Evolutionary conservation across 2,888 invertebrate species (phyloP).

Genomic region (Acanthosepion esculentum): DNA sequence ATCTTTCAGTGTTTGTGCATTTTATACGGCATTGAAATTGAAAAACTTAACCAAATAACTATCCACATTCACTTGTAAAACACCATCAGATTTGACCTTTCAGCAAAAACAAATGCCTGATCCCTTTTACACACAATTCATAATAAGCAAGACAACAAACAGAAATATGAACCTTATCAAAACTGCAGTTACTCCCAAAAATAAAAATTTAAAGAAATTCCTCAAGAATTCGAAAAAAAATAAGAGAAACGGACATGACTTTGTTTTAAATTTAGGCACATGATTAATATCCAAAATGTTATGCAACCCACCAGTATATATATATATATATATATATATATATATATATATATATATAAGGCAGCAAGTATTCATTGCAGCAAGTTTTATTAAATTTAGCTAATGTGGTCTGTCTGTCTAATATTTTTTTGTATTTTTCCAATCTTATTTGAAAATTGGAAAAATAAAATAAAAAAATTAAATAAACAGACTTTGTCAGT

Average conservation of each 20-base stretch:
- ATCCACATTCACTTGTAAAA: neutral
- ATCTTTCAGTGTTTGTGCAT: neutral
- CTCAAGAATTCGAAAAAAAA: neutral
- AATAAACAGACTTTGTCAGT: no score
- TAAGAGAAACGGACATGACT: neutral
- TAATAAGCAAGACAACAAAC: neutral
- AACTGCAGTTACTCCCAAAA: neutral
- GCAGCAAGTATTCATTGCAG: no score
- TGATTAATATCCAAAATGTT: no score
- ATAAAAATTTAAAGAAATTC: neutral
- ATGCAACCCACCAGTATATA: no score
- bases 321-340: no score
- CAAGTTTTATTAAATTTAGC: no score
- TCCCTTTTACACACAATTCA: neutral
- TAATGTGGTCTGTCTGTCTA: no score
- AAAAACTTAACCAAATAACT: neutral
- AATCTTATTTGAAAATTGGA: no score
- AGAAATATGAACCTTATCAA: constrained; percentile 11
- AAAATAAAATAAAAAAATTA: no score
- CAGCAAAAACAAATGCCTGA: neutral
- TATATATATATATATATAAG: no score
- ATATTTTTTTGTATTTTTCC: no score
- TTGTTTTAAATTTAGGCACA: neutral
- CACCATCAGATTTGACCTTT: neutral
- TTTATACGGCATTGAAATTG: neutral